Evolutionary conservation across 35 echinoderm and acorn worm species (phyloP), one percentile per base, ranked within the genome.

Genomic region (Apostichopus californicus): DNA sequence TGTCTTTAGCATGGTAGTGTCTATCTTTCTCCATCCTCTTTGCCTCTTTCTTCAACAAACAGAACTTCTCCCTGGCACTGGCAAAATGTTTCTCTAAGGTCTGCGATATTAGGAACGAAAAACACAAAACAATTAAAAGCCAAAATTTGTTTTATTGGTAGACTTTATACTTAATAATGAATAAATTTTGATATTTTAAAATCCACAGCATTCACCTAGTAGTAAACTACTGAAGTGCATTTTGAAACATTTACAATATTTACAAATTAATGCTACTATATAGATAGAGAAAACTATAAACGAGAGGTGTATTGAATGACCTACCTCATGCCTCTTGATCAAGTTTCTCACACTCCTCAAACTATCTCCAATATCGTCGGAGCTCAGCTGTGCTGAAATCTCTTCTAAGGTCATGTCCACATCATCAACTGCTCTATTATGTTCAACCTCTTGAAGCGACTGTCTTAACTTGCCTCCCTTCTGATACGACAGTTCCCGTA

Each of bases 321-420:
- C 28, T 79, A 99, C 95, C 91, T 99, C 93, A 63, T 99, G 97
- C 21, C 90, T 96, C 82, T 99, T 99, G 0, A 96, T 82, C 8
- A 99, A 78, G 54, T 90, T 87, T 52, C 96, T 99, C n/a, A 96
- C 97, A 83, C 95, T 94, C 46, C 94, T 91, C 5, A 96, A 91
- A 60, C 94, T 92, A 8, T 96, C 86, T 8, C 97, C 97, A 12
- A 96, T 81, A 92, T 99, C 97, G 25, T 92, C 91, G 10, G 95
- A 93, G 46, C 91, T 71, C 72, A 99, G 71, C 54, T 92, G 81
- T 55, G 55, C 18, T 80, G 96, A 70, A 13, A 99, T 93, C 77
- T 96, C 95, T 57, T 94, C 81, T 25, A 99, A 89, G 77, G 79
- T 95, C 5, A 54, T 83, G 6, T 25, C 71, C 4, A 93, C 84